Evolutionary conservation across 2,797 vertebrate genomes (phyloP).

Genomic region (Hydrophis major): DNA sequence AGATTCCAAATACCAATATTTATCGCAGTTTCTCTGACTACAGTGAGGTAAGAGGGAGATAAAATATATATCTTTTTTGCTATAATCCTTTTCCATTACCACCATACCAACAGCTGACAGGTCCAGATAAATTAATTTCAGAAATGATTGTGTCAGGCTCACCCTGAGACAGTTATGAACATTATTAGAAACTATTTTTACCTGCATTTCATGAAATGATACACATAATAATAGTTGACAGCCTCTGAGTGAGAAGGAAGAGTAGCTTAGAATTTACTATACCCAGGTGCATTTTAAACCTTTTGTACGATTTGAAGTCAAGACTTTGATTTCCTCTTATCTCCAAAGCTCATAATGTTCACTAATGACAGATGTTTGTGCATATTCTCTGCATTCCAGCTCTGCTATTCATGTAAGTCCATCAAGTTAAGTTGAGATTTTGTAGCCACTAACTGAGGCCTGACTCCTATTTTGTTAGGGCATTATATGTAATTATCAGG

Average conservation of each 20-base stretch:
- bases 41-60: conserved; percentile 56
- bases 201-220: not conserved
- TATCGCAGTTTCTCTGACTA: conserved; percentile 63
- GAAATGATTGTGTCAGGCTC: not conserved
- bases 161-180: not conserved
- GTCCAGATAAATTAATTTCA: conserved; percentile 12
- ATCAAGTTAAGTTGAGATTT: not conserved
- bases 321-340: not conserved
- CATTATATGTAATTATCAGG: not conserved
- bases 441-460: not conserved
- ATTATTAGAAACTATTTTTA: not conserved
- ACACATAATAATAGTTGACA: not conserved
- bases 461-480: not conserved
- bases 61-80: not conserved
- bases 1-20: conserved; percentile 71
- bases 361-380: not conserved
- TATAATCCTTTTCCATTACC: conserved; percentile 13
- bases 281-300: not conserved
- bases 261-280: not conserved
- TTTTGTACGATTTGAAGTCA: not conserved
- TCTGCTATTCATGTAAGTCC: not conserved
- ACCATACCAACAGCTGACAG: not conserved
- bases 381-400: not conserved
- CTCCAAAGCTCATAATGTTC: not conserved
- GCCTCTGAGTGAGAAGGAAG: not conserved